phyloP scores from a whole-genome alignment of 37 sponge, comb jelly and placozoan species.

The Amphimedon queenslandica region DNA sequence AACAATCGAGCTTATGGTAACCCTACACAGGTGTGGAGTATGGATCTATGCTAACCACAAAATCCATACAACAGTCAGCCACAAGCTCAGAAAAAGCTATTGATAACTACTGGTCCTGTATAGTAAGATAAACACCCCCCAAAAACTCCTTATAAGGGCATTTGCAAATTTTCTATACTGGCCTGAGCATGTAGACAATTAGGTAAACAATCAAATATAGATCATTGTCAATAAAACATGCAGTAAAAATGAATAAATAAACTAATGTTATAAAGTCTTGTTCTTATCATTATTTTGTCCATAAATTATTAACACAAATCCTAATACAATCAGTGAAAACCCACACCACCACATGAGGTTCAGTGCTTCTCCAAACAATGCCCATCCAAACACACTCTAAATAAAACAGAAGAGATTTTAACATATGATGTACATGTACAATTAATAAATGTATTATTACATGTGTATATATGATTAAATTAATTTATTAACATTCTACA shows the following conservation, averaged over 20 bases:
- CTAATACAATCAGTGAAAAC: constrained; percentile 56
- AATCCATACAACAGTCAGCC: too few species aligned
- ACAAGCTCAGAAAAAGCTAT: too few species aligned
- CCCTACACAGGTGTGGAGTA: too few species aligned
- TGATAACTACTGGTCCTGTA: too few species aligned
- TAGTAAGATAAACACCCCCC: too few species aligned
- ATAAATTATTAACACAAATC: constrained; percentile 56
- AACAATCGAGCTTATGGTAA: too few species aligned
- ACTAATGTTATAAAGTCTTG: not conserved
- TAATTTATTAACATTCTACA: not conserved
- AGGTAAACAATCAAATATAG: too few species aligned
- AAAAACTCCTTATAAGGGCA: too few species aligned
- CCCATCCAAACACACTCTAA: constrained; percentile 59
- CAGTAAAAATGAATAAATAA: too few species aligned
- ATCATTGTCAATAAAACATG: too few species aligned
- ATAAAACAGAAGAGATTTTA: not conserved
- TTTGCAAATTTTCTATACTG: too few species aligned
- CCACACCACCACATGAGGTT: constrained; percentile 75
- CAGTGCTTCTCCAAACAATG: constrained; percentile 61
- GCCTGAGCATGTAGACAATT: not conserved
- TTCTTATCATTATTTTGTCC: not conserved
- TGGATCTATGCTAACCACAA: too few species aligned
- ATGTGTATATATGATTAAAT: not conserved
- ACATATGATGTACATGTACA: not conserved
- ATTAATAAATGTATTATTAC: not conserved